phyloP scores from a whole-genome alignment of 2,797 vertebrate genomes.

The Sebastes trivittatus region DNA sequence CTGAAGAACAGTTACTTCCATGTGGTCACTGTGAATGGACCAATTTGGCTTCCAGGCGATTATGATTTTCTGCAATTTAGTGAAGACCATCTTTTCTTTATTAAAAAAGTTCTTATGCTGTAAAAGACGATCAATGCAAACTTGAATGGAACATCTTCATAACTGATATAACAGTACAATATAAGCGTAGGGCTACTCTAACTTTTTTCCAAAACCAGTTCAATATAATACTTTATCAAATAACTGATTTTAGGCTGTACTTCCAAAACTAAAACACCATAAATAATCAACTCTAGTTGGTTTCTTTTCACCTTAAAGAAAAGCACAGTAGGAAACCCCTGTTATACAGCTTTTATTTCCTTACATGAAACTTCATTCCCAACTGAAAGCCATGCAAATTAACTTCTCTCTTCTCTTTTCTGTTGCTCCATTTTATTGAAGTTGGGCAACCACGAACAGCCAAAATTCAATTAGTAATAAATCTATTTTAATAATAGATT shows the following conservation, averaged over 20 bases:
- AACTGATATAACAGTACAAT: neutral
- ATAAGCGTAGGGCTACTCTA: neutral
- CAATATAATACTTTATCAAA: neutral
- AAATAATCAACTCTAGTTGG: neutral
- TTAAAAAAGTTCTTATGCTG: neutral
- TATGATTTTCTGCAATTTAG: neutral
- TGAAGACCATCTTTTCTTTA: neutral
- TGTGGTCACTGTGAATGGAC: neutral
- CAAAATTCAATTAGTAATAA: neutral
- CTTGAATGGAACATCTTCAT: neutral
- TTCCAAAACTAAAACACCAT: neutral
- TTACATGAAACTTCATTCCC: too few species aligned
- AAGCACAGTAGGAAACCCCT: neutral
- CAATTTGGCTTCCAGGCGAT: neutral
- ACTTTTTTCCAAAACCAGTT: neutral
- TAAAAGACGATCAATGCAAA: neutral
- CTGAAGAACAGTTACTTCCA: neutral
- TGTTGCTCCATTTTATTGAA: neutral
- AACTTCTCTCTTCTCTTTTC: neutral
- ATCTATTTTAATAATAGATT: neutral
- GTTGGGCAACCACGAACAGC: neutral
- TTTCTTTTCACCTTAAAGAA: neutral
- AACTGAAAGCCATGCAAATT: neutral
- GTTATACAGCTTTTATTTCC: neutral
- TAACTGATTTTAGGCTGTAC: neutral